These are phyloP conservation scores for Vanessa cardui DNA, from an alignment of 2,888 invertebrate genomes.

Conservation along the genomic window DNA sequence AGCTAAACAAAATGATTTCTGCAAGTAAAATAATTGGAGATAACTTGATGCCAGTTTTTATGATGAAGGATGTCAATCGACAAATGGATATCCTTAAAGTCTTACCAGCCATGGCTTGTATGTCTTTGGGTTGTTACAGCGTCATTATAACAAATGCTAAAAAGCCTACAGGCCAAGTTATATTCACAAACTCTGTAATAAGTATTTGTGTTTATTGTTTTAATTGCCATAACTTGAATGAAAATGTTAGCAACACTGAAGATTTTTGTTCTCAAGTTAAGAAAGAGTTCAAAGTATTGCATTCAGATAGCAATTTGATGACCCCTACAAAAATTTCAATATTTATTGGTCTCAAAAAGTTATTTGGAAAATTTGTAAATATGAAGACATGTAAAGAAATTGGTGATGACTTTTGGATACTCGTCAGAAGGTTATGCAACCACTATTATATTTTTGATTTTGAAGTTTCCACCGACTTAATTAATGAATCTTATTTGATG, in stretches of 20 bases:
- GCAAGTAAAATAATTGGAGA: conserved; percentile 71
- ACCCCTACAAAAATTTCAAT: conserved; percentile 52
- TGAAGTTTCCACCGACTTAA: conserved; percentile 56
- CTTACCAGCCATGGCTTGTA: conserved; percentile 63
- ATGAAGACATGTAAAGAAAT: conserved; percentile 58
- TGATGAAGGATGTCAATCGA: conserved; percentile 58
- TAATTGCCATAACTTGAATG: conserved; percentile 55
- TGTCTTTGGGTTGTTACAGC: conserved; percentile 59
- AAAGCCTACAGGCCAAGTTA: conserved; percentile 50
- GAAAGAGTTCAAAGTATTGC: conserved; percentile 49
- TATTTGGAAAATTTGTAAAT: conserved; percentile 70
- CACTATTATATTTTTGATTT: conserved; percentile 70
- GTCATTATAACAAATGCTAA: conserved; percentile 47
- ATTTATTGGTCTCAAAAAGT: conserved; percentile 52
- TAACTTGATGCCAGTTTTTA: conserved; percentile 68
- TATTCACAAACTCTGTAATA: conserved; percentile 54
- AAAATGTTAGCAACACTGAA: conserved; percentile 7
- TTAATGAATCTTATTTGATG: conserved; percentile 58
- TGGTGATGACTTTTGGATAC: conserved; percentile 58
- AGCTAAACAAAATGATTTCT: conserved; percentile 60
- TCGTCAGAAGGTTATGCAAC: conserved; percentile 59
- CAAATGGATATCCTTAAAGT: conserved; percentile 55
- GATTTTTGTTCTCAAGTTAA: conserved; percentile 31
- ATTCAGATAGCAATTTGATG: conserved; percentile 48
- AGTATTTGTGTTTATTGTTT: conserved; percentile 59